Evolutionary conservation across 2,888 invertebrate genomes (phyloP).

Genomic region (Epinotia demarniana): DNA sequence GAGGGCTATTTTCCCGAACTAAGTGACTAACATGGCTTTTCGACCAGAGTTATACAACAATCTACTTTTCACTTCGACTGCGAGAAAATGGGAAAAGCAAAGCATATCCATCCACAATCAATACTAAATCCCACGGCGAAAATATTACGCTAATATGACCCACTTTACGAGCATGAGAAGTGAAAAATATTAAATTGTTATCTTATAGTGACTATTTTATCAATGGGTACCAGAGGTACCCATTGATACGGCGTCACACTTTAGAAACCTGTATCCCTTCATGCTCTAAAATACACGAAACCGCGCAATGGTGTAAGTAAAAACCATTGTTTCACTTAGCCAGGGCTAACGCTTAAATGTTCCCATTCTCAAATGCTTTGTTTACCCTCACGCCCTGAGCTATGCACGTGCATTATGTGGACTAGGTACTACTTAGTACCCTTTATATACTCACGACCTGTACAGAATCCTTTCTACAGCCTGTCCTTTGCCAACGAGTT

Average conservation of each 20-base stretch:
- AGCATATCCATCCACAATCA: too few relatives aligned
- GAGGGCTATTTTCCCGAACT: too few relatives aligned
- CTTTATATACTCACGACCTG: conserved; percentile 31
- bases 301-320: conserved; percentile 44
- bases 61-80: too few relatives aligned
- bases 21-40: too few relatives aligned
- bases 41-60: too few relatives aligned
- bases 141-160: too few relatives aligned
- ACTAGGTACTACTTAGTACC: conserved; percentile 46
- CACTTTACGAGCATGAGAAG: too few relatives aligned
- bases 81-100: too few relatives aligned
- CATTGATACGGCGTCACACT: conserved; percentile 34
- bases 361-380: conserved; percentile 43
- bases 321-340: conserved; percentile 43
- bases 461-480: conserved; percentile 15
- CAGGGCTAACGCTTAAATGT: conserved; percentile 40
- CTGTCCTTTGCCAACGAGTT: conserved; percentile 26
- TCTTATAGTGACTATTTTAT: too few relatives aligned
- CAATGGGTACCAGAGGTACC: too few relatives aligned
- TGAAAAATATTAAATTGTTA: too few relatives aligned
- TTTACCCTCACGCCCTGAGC: conserved; percentile 45
- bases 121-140: too few relatives aligned
- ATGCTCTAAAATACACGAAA: conserved; percentile 43
- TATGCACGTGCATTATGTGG: conserved; percentile 46
- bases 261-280: conserved; percentile 41